Percentiles rank a stretch among this genome's conserved stretches.
Evolutionary conservation across 2,888 invertebrate species (phyloP).

Genomic region (Coecobrya sp.): DNA sequence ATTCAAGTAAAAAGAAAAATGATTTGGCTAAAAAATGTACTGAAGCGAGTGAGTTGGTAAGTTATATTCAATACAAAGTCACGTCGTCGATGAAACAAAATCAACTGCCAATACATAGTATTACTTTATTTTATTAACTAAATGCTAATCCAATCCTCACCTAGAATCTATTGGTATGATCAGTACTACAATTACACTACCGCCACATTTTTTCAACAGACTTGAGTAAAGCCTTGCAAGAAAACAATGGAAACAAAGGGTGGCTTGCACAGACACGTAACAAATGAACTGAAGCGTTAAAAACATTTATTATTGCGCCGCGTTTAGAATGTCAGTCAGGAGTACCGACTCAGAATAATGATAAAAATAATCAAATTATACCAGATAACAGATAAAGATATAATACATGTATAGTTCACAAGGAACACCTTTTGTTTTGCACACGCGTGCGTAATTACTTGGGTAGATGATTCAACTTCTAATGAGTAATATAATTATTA

Average conservation of each 20-base stretch:
- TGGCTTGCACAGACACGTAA: neutral
- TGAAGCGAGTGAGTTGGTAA: neutral
- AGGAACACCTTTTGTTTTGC: constrained; percentile 27
- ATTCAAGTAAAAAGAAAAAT: neutral
- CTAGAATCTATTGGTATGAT: neutral
- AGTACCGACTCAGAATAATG: neutral
- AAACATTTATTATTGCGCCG: constrained; percentile 47
- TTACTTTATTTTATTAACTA: neutral
- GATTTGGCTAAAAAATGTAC: neutral
- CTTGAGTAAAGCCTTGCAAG: neutral
- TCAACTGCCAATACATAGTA: constrained; percentile 27
- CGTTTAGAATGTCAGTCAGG: constrained; percentile 26
- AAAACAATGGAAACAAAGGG: neutral
- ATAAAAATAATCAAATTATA: constrained; percentile 34
- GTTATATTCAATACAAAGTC: neutral
- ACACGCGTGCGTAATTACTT: neutral
- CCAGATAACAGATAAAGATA: neutral
- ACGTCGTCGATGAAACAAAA: constrained; percentile 28
- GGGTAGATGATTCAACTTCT: neutral
- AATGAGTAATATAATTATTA: neutral
- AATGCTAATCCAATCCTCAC: neutral
- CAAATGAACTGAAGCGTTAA: constrained; percentile 60
- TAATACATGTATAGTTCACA: constrained; percentile 15
- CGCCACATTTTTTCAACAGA: neutral
- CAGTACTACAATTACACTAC: neutral